These are phyloP conservation scores for Hippopotamyrus pictus DNA, from an alignment of 2,797 vertebrate species.

Conservation along the genomic window DNA sequence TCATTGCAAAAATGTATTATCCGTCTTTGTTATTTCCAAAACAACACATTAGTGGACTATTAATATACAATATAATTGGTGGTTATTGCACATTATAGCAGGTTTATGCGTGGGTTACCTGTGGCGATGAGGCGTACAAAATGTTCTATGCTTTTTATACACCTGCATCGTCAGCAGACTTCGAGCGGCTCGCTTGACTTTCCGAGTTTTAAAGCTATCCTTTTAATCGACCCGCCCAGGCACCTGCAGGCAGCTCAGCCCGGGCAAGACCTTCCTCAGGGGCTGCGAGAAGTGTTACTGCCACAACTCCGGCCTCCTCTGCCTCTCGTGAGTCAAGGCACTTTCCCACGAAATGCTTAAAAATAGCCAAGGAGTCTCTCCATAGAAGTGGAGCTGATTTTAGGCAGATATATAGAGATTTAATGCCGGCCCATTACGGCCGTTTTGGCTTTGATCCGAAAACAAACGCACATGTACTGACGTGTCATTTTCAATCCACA, in stretches of 20 bases:
- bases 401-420: neutral
- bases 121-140: neutral
- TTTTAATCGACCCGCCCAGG: conserved; percentile 19
- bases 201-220: neutral
- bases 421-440: neutral
- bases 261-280: conserved; percentile 34
- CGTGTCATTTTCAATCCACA: conserved; percentile 15
- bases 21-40: neutral
- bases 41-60: neutral
- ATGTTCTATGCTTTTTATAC: neutral
- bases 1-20: neutral
- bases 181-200: neutral
- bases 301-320: conserved; percentile 29
- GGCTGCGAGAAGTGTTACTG: conserved; percentile 41
- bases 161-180: neutral
- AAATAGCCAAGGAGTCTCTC: neutral
- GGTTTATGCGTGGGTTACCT: neutral
- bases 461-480: neutral
- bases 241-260: conserved; percentile 26
- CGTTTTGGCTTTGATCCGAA: neutral
- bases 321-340: conserved; percentile 33
- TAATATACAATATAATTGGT: neutral
- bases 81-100: neutral
- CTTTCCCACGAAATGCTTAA: neutral
- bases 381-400: neutral